Conservation (phyloP, 2,888 invertebrate species). For the Conomelus anceps region DNA sequence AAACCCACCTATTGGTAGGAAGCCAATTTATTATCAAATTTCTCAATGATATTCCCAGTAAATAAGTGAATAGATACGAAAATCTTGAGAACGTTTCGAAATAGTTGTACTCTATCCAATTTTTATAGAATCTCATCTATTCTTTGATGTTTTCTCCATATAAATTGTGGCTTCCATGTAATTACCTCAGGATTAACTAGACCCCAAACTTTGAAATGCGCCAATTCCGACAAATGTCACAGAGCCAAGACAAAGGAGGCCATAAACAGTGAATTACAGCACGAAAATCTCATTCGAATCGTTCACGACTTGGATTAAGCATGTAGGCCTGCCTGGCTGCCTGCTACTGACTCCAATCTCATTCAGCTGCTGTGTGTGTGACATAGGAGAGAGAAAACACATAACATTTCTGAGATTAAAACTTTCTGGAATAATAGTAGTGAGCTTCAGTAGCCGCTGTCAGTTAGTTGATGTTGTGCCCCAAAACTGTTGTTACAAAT, state of each 20-base stretch:
- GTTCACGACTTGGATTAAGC: neutral
- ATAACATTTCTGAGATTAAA: neutral
- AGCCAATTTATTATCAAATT: too few relatives aligned
- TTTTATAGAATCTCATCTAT: neutral
- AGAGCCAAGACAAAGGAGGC: neutral
- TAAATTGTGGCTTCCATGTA: neutral
- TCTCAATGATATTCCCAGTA: too few relatives aligned
- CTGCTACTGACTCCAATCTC: neutral
- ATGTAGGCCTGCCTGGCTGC: neutral
- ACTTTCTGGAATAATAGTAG: neutral
- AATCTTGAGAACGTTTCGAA: neutral
- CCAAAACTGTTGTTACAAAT: neutral
- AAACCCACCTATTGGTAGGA: too few relatives aligned
- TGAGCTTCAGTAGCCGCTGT: neutral
- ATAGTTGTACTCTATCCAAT: too few relatives aligned
- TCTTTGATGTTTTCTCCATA: neutral
- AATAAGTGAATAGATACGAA: too few relatives aligned
- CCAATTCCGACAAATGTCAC: neutral
- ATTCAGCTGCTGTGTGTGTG: neutral
- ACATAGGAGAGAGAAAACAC: neutral
- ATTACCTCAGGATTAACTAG: neutral
- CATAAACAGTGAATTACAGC: neutral
- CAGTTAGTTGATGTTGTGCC: neutral
- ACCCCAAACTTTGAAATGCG: neutral
- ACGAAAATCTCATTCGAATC: neutral